These are phyloP conservation scores for Notothenia rossii DNA, from an alignment of 2,113 vertebrate species.

Conservation along the genomic window DNA sequence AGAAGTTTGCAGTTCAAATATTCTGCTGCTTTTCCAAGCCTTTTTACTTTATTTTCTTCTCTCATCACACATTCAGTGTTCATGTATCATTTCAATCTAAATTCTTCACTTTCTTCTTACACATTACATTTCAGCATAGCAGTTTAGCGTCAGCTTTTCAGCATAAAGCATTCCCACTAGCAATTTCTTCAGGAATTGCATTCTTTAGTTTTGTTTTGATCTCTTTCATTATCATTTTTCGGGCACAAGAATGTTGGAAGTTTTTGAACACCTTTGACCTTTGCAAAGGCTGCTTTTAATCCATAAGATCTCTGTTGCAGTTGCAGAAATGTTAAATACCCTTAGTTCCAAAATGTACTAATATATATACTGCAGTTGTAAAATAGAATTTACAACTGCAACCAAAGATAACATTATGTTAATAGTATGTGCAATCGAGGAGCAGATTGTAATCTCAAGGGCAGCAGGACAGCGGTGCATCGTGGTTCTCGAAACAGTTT, in stretches of 20 bases:
- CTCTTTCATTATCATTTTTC: neutral
- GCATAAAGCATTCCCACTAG: no score
- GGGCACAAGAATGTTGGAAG: neutral
- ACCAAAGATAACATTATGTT: neutral
- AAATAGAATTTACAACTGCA: neutral
- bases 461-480: neutral
- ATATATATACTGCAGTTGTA: neutral
- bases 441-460: neutral
- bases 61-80: no score
- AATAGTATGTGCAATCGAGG: neutral
- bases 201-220: no score
- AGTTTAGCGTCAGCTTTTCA: no score
- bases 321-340: neutral
- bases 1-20: no score
- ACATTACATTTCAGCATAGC: no score
- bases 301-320: neutral
- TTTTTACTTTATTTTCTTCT: no score
- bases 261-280: neutral
- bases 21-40: no score
- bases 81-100: no score
- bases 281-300: neutral
- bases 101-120: no score
- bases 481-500: conserved; percentile 6
- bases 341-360: neutral
- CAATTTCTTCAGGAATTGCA: no score